phyloP scores from a whole-genome alignment of 1,140 invertebrate species.

The Lutraria rhynchaena region DNA sequence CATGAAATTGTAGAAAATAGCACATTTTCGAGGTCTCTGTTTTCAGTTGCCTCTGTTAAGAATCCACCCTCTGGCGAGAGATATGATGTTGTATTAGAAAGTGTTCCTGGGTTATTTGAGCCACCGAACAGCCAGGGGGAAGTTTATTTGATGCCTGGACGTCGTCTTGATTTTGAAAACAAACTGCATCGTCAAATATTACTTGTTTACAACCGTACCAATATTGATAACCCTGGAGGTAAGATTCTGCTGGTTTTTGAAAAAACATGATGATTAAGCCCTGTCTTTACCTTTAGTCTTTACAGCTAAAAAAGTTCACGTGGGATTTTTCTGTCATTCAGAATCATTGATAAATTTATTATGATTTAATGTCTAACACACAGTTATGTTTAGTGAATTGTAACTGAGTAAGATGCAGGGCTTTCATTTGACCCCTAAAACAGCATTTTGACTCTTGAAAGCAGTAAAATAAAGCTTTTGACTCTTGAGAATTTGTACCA shows the following conservation, averaged over 20 bases:
- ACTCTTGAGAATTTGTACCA: too few species aligned
- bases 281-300: too few species aligned
- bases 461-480: too few species aligned
- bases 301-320: too few species aligned
- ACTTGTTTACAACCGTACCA: constrained; percentile 47
- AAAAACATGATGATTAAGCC: too few species aligned
- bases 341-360: too few species aligned
- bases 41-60: constrained; percentile 29
- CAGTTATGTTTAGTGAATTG: too few species aligned
- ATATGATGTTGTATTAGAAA: constrained; percentile 25
- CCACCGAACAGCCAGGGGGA: constrained; percentile 31
- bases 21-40: constrained; percentile 28
- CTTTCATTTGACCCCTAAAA: too few species aligned
- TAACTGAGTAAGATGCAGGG: too few species aligned
- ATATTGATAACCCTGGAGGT: constrained; percentile 42
- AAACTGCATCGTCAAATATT: constrained; percentile 23
- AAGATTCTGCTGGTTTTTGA: not conserved
- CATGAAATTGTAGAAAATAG: constrained; percentile 54
- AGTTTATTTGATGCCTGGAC: constrained; percentile 40
- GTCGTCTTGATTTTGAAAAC: constrained; percentile 42
- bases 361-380: too few species aligned
- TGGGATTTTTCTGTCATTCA: too few species aligned
- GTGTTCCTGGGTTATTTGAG: constrained; percentile 17
- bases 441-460: too few species aligned
- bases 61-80: constrained; percentile 18